Base-by-base conservation (phyloP, 2,797 vertebrate species). In the Macroramphosus scolopax region DNA sequence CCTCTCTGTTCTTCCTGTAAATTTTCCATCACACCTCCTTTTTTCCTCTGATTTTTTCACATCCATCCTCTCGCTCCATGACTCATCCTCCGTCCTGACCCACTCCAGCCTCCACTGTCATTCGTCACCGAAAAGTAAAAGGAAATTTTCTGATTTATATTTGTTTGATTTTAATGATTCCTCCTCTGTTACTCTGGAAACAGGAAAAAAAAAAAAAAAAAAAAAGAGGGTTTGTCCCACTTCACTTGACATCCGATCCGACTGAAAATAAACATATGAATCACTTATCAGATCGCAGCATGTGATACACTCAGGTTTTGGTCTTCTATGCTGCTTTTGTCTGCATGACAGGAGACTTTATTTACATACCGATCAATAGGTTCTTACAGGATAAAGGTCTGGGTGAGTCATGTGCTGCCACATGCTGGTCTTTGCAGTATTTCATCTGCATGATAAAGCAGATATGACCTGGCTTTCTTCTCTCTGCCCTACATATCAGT, bases 321-420 rank as follows among this genome's bases (percentile, higher is more conserved):
- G 24, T 37, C 41, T 35, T 37, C 35, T 7, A 6, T 39, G 22
- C 55, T 20, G 24, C 20, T 37, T 60, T 41, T 34, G 36, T 50
- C 11, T 4, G 17, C 17, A 29, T 22, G 22, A 18, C 38, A 25
- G 8, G 33, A 39, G 13, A 45, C 41, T 68, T 58, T 71, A 72
- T 84, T 84, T 72, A 39, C 66, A 77, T 62, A 60, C 24, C 1
- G 32, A 78, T 83, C 76, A 66, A 76, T 73, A 57, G 51, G 40
- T 47, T 52, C 42, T 47, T 48, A 46, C 47, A 58, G 34, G 73
- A 51, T 48, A 61, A 47, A 37, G 56, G 24, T 38, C 50, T 18
- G 22, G 20, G 14, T 75, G 57, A 87, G 58, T 77, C 57, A 73
- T 53, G 22, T 30, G 46, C 7, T 12, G 44, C 31, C 30, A 70